Percentiles rank a stretch among this genome's conserved stretches.
These are phyloP conservation scores for Heptranchias perlo DNA, from an alignment of 2,113 vertebrate genomes.

Conservation along the genomic window DNA sequence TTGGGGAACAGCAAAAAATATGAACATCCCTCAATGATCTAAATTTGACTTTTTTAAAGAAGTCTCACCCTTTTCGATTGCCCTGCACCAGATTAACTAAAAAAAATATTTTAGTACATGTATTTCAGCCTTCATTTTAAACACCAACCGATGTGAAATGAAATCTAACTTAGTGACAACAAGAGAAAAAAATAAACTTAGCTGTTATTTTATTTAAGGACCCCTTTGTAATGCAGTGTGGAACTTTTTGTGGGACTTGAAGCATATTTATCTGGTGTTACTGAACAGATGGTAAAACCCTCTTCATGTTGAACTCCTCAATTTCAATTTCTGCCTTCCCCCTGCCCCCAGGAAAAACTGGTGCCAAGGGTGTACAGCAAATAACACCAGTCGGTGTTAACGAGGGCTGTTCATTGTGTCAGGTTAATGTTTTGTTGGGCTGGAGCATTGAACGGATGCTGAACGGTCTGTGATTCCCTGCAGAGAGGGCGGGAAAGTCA, in stretches of 20 bases:
- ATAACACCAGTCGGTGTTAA: neutral
- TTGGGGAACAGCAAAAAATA: neutral
- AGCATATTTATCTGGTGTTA: neutral
- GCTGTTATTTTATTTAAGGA: neutral
- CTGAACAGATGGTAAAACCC: neutral
- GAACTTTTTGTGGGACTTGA: neutral
- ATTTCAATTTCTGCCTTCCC: neutral
- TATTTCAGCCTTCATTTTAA: neutral
- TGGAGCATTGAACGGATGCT: neutral
- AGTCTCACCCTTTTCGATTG: neutral
- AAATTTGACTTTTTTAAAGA: neutral
- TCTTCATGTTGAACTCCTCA: neutral
- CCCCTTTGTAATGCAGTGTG: neutral
- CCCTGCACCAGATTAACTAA: neutral
- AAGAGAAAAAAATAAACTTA: neutral
- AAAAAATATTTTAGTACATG: neutral
- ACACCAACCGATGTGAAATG: neutral
- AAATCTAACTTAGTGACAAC: neutral
- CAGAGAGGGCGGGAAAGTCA: neutral
- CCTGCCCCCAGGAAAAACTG: slow-evolving; percentile 37
- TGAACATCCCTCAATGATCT: neutral
- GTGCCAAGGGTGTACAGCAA: slow-evolving; percentile 42
- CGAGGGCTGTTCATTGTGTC: neutral
- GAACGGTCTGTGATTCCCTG: neutral
- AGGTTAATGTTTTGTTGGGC: slow-evolving; percentile 2